Evolutionary conservation across 2,113 vertebrate species (phyloP).

Genomic region (Marmota monax): DNA sequence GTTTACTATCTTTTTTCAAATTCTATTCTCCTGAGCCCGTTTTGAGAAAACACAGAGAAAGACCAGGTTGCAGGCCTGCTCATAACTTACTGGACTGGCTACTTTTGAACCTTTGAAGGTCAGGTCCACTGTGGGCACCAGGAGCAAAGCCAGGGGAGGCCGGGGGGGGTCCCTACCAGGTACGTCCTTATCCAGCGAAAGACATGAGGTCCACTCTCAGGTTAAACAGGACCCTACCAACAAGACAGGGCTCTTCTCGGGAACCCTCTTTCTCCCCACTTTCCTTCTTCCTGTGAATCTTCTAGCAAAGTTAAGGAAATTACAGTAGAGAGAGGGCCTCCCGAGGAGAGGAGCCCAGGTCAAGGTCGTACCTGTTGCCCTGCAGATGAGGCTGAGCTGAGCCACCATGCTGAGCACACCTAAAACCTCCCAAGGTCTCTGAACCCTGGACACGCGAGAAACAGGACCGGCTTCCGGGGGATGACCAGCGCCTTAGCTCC

Average conservation of each 20-base stretch:
- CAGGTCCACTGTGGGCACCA: too few species aligned
- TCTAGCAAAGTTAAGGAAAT: not conserved
- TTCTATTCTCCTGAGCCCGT: too few species aligned
- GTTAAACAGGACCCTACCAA: not conserved
- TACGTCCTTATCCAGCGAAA: rapidly evolving
- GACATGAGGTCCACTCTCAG: rapidly evolving
- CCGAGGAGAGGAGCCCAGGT: rapidly evolving
- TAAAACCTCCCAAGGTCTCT: not conserved
- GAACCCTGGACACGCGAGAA: too few species aligned
- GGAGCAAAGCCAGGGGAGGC: not conserved
- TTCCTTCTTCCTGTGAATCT: not conserved
- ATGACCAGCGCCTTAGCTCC: rapidly evolving
- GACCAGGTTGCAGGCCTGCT: not conserved
- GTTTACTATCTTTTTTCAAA: too few species aligned
- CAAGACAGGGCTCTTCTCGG: not conserved
- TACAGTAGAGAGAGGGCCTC: not conserved
- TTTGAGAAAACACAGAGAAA: too few species aligned
- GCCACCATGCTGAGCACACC: too few species aligned
- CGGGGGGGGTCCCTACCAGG: rapidly evolving
- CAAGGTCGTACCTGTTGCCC: not conserved
- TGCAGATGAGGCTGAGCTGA: not conserved
- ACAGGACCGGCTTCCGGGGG: rapidly evolving
- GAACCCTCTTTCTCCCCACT: too few species aligned
- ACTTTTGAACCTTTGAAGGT: not conserved
- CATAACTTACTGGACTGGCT: rapidly evolving